phyloP scores from a whole-genome alignment of 2,888 invertebrate genomes.

The Nebria salina region DNA sequence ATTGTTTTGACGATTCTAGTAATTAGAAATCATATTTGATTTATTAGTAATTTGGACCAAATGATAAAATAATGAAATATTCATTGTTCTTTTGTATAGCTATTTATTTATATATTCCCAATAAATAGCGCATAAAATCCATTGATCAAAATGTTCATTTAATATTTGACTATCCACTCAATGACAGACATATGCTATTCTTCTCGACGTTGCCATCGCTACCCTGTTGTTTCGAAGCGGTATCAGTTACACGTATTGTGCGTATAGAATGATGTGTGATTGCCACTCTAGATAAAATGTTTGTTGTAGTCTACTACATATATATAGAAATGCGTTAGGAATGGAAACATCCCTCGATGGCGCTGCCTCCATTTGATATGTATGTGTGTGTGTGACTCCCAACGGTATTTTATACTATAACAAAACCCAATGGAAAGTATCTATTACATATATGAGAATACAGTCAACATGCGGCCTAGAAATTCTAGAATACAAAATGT shows the following conservation, averaged over 20 bases:
- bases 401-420: slow-evolving; percentile 38
- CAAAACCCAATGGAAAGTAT: slow-evolving; percentile 35
- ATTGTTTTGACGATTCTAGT: too few relatives aligned
- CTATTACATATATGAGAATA: slow-evolving; percentile 41
- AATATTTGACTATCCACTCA: background rate
- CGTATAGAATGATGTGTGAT: slow-evolving; percentile 37
- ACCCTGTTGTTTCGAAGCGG: slow-evolving; percentile 12
- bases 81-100: too few relatives aligned
- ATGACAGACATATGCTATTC: background rate
- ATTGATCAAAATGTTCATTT: background rate
- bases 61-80: too few relatives aligned
- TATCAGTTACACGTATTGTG: slow-evolving; percentile 36
- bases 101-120: background rate
- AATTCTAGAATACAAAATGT: slow-evolving; percentile 16
- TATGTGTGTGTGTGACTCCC: slow-evolving; percentile 20
- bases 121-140: background rate
- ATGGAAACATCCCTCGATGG: background rate
- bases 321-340: slow-evolving; percentile 19
- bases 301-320: background rate
- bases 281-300: slow-evolving; percentile 40
- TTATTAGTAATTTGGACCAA: too few relatives aligned
- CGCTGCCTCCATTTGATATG: background rate
- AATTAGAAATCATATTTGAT: too few relatives aligned
- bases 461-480: slow-evolving; percentile 13
- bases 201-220: background rate